A percentile compares a stretch with the other conserved stretches of the same genome.
Conservation (phyloP, 2,797 vertebrate species). For the Onychomys torridus region DNA sequence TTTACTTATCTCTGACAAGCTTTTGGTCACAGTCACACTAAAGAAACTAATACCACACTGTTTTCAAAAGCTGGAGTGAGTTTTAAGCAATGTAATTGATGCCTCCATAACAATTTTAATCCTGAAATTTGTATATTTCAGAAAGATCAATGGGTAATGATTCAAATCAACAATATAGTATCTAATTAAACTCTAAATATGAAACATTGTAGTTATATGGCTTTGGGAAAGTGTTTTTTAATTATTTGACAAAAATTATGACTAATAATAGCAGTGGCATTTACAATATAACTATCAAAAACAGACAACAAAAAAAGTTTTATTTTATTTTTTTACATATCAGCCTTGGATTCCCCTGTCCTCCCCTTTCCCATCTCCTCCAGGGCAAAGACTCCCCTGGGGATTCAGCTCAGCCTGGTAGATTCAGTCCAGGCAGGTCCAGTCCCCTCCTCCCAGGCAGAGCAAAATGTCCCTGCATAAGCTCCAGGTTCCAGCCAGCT, state of each 20-base stretch:
- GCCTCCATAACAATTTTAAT: conserved; percentile 3
- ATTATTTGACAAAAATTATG: neutral
- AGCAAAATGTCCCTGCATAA: no score
- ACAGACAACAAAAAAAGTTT: neutral
- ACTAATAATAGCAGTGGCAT: neutral
- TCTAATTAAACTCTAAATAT: conserved; percentile 11
- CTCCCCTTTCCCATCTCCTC: no score
- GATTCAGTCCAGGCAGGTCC: no score
- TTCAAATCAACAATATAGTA: neutral
- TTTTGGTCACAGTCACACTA: neutral
- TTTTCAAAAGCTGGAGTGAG: conserved; percentile 29
- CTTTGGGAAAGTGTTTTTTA: conserved; percentile 1
- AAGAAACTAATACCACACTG: neutral
- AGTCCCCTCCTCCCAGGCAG: no score
- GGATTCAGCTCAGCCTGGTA: no score
- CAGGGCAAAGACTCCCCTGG: no score
- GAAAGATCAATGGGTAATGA: neutral
- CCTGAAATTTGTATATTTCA: neutral
- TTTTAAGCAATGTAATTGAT: neutral
- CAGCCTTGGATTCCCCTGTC: no score
- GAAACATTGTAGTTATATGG: neutral
- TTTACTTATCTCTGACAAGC: neutral
- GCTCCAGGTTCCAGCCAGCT: no score
- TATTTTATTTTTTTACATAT: no score
- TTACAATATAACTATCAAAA: neutral